Evolutionary conservation across 2,797 vertebrate species (phyloP).

Genomic region (Podargus strigoides): DNA sequence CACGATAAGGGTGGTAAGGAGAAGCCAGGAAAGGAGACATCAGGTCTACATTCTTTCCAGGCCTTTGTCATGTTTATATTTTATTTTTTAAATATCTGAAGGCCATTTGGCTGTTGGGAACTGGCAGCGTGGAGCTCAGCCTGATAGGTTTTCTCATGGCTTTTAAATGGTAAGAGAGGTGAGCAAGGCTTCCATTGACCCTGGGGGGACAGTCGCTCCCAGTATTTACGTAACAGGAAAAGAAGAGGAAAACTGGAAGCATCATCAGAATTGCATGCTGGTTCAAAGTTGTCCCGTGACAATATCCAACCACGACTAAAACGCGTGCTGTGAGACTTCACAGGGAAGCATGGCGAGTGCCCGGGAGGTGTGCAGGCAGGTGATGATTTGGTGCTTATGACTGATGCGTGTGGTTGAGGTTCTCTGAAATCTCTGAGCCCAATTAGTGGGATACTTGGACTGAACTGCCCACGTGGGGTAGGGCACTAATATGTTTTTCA

Average conservation of each 20-base stretch:
- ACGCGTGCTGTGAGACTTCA: neutral
- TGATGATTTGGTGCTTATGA: neutral
- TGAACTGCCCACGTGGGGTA: neutral
- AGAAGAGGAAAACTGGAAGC: neutral
- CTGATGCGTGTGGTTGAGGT: fast-evolving
- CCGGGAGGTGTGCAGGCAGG: neutral
- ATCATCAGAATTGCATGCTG: neutral
- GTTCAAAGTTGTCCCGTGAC: neutral
- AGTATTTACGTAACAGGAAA: neutral
- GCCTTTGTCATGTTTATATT: neutral
- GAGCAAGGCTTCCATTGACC: neutral
- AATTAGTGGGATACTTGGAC: neutral
- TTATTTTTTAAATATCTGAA: neutral
- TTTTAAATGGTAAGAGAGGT: neutral
- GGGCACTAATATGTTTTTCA: neutral
- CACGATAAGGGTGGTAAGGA: neutral
- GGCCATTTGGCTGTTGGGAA: neutral
- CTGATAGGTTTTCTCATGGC: neutral
- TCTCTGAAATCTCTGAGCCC: neutral
- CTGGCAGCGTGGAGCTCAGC: neutral
- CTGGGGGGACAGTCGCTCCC: neutral
- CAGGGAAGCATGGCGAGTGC: neutral
- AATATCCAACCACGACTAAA: neutral
- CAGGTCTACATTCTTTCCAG: neutral
- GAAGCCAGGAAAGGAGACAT: neutral